Conservation (phyloP, 2,113 vertebrate species). For the Osmerus mordax region DNA sequence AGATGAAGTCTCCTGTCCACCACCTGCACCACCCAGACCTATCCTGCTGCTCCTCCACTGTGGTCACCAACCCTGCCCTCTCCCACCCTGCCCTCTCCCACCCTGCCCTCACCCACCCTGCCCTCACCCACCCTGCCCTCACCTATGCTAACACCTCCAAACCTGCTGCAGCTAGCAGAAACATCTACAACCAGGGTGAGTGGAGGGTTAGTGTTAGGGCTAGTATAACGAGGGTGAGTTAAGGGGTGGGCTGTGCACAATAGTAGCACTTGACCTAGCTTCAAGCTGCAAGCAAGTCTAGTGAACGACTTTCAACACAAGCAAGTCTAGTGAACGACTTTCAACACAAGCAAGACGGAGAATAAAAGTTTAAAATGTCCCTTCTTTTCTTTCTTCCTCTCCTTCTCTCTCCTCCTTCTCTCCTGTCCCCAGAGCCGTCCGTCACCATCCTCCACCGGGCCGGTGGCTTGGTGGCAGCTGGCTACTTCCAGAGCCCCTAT, state of each 20-base stretch:
- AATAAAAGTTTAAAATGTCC: too few relatives aligned
- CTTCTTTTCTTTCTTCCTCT: neutral
- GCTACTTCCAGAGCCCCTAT: constrained; percentile 83
- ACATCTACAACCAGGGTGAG: constrained; percentile 91
- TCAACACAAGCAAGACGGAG: too few relatives aligned
- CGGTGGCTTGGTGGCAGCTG: constrained; percentile 64
- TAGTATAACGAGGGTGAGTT: too few relatives aligned
- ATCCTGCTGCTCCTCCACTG: constrained; percentile 71
- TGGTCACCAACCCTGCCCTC: constrained; percentile 47
- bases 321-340: too few relatives aligned
- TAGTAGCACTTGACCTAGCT: too few relatives aligned
- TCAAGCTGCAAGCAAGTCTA: too few relatives aligned
- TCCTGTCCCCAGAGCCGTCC: constrained; percentile 78
- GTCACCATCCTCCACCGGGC: constrained; percentile 79
- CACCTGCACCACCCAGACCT: constrained; percentile 55
- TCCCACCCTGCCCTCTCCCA: constrained; percentile 16
- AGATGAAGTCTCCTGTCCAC: constrained; percentile 89
- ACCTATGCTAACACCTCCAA: constrained; percentile 43
- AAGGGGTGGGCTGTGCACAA: too few relatives aligned
- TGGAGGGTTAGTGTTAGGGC: neutral
- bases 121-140: constrained; percentile 70
- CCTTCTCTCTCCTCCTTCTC: neutral
- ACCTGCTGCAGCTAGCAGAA: constrained; percentile 69
- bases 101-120: constrained; percentile 46
- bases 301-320: too few relatives aligned